Base-by-base conservation (phyloP, 2,113 vertebrate species). In the Oplegnathus fasciatus region DNA sequence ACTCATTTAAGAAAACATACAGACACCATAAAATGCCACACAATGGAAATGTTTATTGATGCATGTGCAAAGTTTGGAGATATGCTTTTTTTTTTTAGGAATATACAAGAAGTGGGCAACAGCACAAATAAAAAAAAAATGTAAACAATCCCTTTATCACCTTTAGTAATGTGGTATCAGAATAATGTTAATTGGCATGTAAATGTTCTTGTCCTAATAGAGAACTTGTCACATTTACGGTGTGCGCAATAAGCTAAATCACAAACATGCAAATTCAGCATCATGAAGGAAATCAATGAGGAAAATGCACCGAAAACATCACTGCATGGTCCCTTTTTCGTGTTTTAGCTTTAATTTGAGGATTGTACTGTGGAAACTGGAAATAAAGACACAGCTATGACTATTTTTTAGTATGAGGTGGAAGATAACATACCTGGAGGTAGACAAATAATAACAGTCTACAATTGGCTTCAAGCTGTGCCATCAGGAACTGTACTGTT, bases 31-130 rank as follows among this genome's bases (percentile, higher is more conserved):
- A 78, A 87, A 69, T 81, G 80, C 61, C 75, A 80, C 86, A 85
- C 65, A 77, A 84, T 75, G 67, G 86, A 94, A 85, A 87, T 77
- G 68, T 94, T 94, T 94, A 93, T 93, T 94, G 88, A 93, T 84
- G 73, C 71, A 62, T 86, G 80, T 86, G 85, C 86, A 84, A 79
- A 66, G 58, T 86, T 68, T 72, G 54, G 61, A 77, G 44, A 80
- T 82, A 67, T 80, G 72, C 75, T 60, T 89, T 22, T 52, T 22
- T 44, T 44, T 44, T 50, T 37, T 44, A 80, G 77, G 69, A 80
- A 81, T 58, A 76, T 34, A 82, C 75, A 91, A 77, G 69, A 79
- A 37, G 55, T 82, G 75, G 22, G 72, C 64, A 76, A 75, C 64
- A 37, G 17, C 58, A 83, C 61, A 85, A 78, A 85, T 65, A 30